phyloP scores from a whole-genome alignment of 2,113 vertebrate species.

The Chaetodon auriga region DNA sequence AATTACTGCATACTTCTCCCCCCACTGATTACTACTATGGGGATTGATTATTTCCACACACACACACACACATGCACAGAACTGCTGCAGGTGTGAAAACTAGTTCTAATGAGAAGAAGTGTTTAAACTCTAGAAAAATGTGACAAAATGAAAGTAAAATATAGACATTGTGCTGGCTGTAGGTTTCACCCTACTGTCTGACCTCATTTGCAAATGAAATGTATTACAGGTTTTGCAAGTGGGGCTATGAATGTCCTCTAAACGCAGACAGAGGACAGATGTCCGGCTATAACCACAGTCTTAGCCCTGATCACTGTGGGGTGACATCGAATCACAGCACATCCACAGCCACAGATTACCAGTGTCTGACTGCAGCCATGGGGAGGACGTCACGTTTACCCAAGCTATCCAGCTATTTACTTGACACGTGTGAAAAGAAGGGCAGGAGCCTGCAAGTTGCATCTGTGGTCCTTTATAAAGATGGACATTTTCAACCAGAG shows the following conservation, averaged over 20 bases:
- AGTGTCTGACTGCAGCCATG: slow-evolving; percentile 26
- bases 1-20: slow-evolving; percentile 80
- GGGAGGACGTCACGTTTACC: slow-evolving; percentile 51
- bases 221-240: background rate
- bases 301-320: slow-evolving; percentile 13
- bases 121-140: slow-evolving; percentile 43
- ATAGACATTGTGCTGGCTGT: slow-evolving; percentile 14
- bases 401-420: slow-evolving; percentile 47
- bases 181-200: slow-evolving; percentile 5
- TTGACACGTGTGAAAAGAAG: slow-evolving; percentile 12
- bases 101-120: slow-evolving; percentile 63
- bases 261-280: slow-evolving; percentile 59
- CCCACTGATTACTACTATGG: slow-evolving; percentile 82
- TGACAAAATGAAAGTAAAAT: slow-evolving; percentile 47
- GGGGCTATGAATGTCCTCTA: slow-evolving; percentile 59
- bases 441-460: slow-evolving; percentile 22
- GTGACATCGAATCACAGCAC: slow-evolving; percentile 17
- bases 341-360: slow-evolving; percentile 25
- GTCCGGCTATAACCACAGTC: slow-evolving; percentile 16
- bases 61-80: slow-evolving; percentile 7
- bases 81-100: slow-evolving; percentile 67
- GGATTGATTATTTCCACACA: slow-evolving; percentile 78
- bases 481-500: slow-evolving; percentile 48
- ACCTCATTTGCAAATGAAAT: slow-evolving; percentile 59
- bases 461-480: slow-evolving; percentile 43